Base-by-base conservation (phyloP, 2,113 vertebrate species). In the Sitta europaea region DNA sequence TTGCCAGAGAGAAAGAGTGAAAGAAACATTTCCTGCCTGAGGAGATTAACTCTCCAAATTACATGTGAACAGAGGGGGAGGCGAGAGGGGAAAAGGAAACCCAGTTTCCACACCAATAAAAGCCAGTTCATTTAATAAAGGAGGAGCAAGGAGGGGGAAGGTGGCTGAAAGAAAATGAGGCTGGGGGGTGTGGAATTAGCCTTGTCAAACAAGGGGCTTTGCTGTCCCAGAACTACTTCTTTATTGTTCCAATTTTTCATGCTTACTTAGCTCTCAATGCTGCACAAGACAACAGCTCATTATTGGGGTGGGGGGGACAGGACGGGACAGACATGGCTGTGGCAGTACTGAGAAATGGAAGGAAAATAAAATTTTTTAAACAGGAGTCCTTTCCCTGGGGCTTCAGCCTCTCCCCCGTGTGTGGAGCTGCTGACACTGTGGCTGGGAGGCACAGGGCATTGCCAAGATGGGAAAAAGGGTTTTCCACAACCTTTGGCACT, bases 181-280 rank as follows among this genome's bases (percentile, higher is more conserved):
- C 92, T 95, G 96, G 96, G 96, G 94, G 87, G 97, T 97, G 97
- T 97, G 96, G 98, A 98, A 98, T 98, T 98, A 98, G 98, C 96
- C 98, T 98, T 99, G 98, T 99, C 98, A 98, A 98, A 99, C 98
- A 99, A 99, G 98, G 96, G 97, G 98, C 98, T 98, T 98, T 98
- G 98, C 98, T 98, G 96, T 95, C 94, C 97, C 97, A 97, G 92
- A 97, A 97, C 96, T 95, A 94, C 98, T 98, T 98, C 98, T 98
- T 98, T 98, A 98, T 98, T 98, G 98, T 98, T 98, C 98, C 98
- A 97, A 98, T 98, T 98, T 98, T 99, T 98, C 98, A 99, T 98
- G 98, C 98, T 99, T 98, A 98, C 99, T 99, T 99, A 98, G 97
- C 97, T 97, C 97, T 99, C 98, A 99, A 99, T 99, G 97, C 98